phyloP scores from a whole-genome alignment of 2,888 invertebrate genomes.

The Dasysyrphus albostriatus region DNA sequence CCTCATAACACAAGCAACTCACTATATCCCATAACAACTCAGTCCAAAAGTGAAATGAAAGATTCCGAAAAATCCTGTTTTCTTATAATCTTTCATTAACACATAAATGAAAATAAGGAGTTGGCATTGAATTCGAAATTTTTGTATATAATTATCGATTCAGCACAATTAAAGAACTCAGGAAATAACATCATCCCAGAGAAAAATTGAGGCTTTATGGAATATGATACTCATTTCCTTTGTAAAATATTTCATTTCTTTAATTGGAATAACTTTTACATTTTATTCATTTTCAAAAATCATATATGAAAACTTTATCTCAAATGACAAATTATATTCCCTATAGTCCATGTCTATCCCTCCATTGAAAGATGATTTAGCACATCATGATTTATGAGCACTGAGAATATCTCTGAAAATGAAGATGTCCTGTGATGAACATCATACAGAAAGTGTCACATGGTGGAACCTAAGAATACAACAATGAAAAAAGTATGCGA shows the following conservation, averaged over 20 bases:
- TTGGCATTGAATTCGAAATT: slow-evolving; percentile 28
- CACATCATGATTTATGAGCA: slow-evolving; percentile 5
- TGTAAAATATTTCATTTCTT: neutral
- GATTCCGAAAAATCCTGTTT: slow-evolving; percentile 8
- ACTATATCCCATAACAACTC: too few relatives aligned
- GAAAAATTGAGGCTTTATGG: neutral
- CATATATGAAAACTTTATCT: neutral
- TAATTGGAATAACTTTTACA: too few relatives aligned
- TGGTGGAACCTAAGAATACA: slow-evolving; percentile 63
- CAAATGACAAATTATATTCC: neutral
- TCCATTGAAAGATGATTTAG: neutral
- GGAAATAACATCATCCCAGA: neutral
- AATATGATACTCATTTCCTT: neutral
- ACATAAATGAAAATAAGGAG: slow-evolving; percentile 37
- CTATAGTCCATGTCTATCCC: neutral
- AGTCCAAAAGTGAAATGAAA: neutral
- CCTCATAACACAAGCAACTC: too few relatives aligned
- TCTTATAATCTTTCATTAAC: slow-evolving; percentile 19
- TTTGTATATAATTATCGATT: slow-evolving; percentile 17
- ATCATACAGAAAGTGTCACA: slow-evolving; percentile 54
- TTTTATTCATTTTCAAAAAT: neutral
- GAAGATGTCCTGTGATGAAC: neutral
- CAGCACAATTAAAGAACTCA: slow-evolving; percentile 1
- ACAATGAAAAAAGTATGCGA: slow-evolving; percentile 48
- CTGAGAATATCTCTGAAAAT: slow-evolving; percentile 1